Evolutionary conservation across 2,797 vertebrate genomes (phyloP).

Genomic region (Sebastes elongatus): DNA sequence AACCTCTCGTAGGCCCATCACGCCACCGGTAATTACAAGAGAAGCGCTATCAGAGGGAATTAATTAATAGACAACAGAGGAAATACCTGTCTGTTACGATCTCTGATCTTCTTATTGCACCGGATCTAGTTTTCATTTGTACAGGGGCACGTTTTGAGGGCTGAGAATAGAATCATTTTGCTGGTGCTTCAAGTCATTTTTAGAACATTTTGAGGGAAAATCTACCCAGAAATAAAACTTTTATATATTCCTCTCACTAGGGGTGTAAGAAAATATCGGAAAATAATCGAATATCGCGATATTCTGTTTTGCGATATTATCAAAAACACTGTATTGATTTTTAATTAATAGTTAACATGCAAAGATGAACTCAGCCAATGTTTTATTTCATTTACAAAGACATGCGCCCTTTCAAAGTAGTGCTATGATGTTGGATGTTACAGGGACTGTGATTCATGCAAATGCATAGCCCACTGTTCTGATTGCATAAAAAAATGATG

Average conservation of each 20-base stretch:
- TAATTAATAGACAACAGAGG: conserved; percentile 64
- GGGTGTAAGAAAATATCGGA: too few relatives aligned
- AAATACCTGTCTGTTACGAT: conserved; percentile 55
- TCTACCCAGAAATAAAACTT: not conserved
- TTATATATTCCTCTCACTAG: not conserved
- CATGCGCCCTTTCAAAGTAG: too few relatives aligned
- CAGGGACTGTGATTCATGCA: too few relatives aligned
- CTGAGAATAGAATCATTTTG: not conserved
- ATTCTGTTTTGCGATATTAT: too few relatives aligned
- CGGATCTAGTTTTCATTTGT: conserved; percentile 44
- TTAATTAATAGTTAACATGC: too few relatives aligned
- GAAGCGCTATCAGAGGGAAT: conserved; percentile 60
- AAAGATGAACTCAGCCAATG: too few relatives aligned
- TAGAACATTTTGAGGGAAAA: not conserved
- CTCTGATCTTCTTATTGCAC: conserved; percentile 47
- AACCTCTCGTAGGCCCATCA: conserved; percentile 44
- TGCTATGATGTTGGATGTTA: too few relatives aligned
- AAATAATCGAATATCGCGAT: too few relatives aligned
- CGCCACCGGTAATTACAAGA: conserved; percentile 65
- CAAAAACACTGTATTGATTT: too few relatives aligned
- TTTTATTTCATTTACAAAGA: too few relatives aligned
- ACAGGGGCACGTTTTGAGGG: conserved; percentile 9
- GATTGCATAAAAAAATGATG: too few relatives aligned
- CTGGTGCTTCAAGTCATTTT: not conserved
- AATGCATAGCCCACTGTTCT: too few relatives aligned